phyloP scores from a whole-genome alignment of 2,888 invertebrate genomes.

The Eupithecia abbreviata region DNA sequence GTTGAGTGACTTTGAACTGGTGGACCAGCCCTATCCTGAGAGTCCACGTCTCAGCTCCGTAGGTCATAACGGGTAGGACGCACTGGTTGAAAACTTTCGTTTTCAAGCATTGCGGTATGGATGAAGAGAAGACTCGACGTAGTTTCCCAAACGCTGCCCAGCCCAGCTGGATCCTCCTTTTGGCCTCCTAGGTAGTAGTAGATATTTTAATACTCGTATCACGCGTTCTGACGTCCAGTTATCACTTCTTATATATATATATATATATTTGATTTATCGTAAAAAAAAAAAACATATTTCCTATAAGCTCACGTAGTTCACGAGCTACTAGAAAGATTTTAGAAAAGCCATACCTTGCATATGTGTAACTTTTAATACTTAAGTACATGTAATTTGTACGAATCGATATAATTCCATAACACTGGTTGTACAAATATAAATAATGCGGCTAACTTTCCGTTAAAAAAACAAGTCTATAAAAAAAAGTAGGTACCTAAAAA shows the following conservation, averaged over 20 bases:
- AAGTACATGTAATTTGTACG: constrained; percentile 8
- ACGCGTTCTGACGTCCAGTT: constrained; percentile 18
- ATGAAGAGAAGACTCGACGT: too few species aligned
- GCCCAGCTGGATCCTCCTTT: too few species aligned
- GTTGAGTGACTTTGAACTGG: too few species aligned
- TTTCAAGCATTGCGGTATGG: too few species aligned
- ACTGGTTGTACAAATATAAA: constrained; percentile 26
- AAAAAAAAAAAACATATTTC: constrained; percentile 6
- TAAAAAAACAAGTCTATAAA: background rate
- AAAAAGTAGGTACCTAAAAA: background rate
- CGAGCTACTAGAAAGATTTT: background rate
- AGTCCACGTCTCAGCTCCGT: too few species aligned
- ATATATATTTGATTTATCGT: constrained; percentile 2
- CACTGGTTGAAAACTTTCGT: too few species aligned
- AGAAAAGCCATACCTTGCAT: constrained; percentile 17
- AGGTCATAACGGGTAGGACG: too few species aligned
- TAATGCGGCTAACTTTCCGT: background rate
- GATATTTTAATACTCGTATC: constrained; percentile 42
- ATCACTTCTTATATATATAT: constrained; percentile 16
- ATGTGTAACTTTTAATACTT: background rate
- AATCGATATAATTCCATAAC: constrained; percentile 15
- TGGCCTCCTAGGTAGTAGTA: constrained; percentile 17
- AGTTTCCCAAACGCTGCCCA: too few species aligned
- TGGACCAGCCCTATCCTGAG: too few species aligned
- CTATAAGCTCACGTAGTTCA: constrained; percentile 6